Evolutionary conservation across 2,113 vertebrate genomes (phyloP).

Genomic region (Symphodus melops): DNA sequence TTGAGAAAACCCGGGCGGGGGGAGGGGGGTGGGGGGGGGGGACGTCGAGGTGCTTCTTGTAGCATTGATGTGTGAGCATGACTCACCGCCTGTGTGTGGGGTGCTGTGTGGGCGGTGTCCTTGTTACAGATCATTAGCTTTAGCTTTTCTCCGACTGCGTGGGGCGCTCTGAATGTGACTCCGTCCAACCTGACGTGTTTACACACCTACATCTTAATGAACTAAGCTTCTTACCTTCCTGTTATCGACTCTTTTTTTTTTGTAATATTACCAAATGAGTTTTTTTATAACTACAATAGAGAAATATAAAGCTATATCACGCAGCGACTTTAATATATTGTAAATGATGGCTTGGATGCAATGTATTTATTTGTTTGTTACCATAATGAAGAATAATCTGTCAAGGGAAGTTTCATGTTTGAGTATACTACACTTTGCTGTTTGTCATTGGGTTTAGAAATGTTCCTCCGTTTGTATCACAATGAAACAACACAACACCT

Average conservation of each 20-base stretch:
- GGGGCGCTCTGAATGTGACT: constrained; percentile 82
- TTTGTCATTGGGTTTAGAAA: constrained; percentile 66
- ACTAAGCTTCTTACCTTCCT: constrained; percentile 80
- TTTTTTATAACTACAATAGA: constrained; percentile 79
- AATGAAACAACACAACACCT: constrained; percentile 67
- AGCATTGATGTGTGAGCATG: constrained; percentile 66
- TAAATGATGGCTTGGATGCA: constrained; percentile 87
- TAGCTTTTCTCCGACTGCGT: constrained; percentile 72
- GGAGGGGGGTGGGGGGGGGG: constrained; percentile 30
- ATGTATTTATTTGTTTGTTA: constrained; percentile 87
- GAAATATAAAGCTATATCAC: constrained; percentile 79
- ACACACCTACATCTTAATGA: constrained; percentile 77
- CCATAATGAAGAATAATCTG: constrained; percentile 80
- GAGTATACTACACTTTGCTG: constrained; percentile 69
- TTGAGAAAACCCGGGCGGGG: constrained; percentile 32
- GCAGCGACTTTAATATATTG: constrained; percentile 87
- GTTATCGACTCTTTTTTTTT: constrained; percentile 56
- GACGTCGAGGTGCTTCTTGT: constrained; percentile 54
- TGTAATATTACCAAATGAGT: constrained; percentile 80
- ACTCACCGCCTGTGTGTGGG: constrained; percentile 66
- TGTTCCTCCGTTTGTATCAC: constrained; percentile 66
- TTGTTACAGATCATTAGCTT: constrained; percentile 76
- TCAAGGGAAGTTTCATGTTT: constrained; percentile 76
- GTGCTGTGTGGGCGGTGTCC: constrained; percentile 63
- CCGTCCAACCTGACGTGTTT: constrained; percentile 79